Conservation (phyloP, 2,888 invertebrate species). For the Adelphocoris suturalis region DNA sequence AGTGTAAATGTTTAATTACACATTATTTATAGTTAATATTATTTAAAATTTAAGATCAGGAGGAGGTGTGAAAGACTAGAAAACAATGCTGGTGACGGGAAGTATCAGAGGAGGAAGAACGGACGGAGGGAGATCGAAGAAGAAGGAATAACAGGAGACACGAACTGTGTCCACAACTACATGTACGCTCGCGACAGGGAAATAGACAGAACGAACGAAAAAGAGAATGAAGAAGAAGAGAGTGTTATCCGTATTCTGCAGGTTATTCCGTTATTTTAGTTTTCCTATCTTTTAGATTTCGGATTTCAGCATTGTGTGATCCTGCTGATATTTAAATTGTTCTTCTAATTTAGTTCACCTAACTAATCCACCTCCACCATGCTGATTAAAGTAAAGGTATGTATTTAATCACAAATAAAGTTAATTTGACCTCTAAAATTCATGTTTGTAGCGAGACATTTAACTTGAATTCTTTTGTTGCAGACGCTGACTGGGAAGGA, state of each 20-base stretch:
- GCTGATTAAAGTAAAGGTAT: conserved; percentile 77
- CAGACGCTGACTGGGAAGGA: conserved; percentile 95
- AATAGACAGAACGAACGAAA: too few relatives aligned
- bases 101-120: too few relatives aligned
- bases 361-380: conserved; percentile 70
- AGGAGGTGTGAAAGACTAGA: too few relatives aligned
- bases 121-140: too few relatives aligned
- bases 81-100: too few relatives aligned
- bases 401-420: conserved; percentile 33
- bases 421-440: background rate
- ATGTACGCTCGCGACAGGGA: background rate
- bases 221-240: too few relatives aligned
- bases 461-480: background rate
- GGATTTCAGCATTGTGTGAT: background rate
- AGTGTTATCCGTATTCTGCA: background rate
- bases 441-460: background rate
- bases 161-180: background rate
- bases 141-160: background rate
- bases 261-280: conserved; percentile 19
- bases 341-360: background rate
- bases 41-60: too few relatives aligned
- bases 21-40: too few relatives aligned
- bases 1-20: too few relatives aligned
- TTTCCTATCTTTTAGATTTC: background rate
- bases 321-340: background rate